A percentile compares a stretch with the other conserved stretches of the same genome.
phyloP scores from a whole-genome alignment of 2,888 invertebrate species.

The Lordiphosa fenestrarum region DNA sequence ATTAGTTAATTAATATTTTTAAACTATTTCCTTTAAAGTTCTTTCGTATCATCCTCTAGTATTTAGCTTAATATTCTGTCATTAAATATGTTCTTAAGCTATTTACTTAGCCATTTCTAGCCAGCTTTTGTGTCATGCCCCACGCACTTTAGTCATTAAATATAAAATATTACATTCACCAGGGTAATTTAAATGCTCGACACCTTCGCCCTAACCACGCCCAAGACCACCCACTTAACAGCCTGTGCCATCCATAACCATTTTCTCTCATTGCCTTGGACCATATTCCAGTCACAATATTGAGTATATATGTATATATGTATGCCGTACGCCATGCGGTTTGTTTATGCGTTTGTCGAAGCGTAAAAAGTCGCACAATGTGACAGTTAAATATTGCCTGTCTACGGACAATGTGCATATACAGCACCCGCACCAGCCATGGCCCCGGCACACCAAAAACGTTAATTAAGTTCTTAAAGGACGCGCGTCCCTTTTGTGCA shows the following conservation, averaged over 20 bases:
- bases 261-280: constrained; percentile 18
- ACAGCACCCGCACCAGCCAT: background rate
- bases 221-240: background rate
- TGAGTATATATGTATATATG: constrained; percentile 40
- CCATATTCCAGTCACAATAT: constrained; percentile 58
- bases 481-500: constrained; percentile 39
- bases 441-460: constrained; percentile 36
- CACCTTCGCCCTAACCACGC: background rate
- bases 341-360: constrained; percentile 67
- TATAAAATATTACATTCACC: constrained; percentile 29
- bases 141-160: constrained; percentile 19
- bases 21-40: no score
- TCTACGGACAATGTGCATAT: background rate
- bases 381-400: constrained; percentile 67
- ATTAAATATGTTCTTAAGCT: background rate
- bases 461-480: constrained; percentile 72
- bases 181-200: constrained; percentile 49
- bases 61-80: no score
- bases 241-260: background rate
- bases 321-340: constrained; percentile 35
- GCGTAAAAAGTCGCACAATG: constrained; percentile 63
- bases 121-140: background rate
- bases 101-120: background rate
- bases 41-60: no score
- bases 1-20: no score